Base-by-base conservation (phyloP, 2,888 invertebrate species). In the Chironomus riparius region DNA sequence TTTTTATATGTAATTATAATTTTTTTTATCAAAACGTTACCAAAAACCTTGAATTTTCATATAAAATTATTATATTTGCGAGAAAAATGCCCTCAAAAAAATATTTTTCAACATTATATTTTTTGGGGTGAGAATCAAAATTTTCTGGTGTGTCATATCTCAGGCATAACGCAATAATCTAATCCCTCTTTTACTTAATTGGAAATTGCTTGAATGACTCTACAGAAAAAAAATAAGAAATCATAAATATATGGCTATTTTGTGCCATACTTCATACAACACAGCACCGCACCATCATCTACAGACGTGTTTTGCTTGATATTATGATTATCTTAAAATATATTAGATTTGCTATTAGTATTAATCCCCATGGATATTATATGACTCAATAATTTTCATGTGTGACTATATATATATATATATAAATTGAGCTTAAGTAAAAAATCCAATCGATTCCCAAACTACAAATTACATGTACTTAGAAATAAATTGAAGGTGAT, bases 321-420 rank as follows among this genome's bases (percentile, higher is more conserved):
- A 68, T 68, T 38, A 68, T 68, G 68, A 68, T 68, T 68, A 68
- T 68, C 68, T 68, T 68, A 68, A 68, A 68, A 68, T 47, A 68
- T 68, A 68, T 68, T 68, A 68, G 68, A 68, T 68, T 65, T 65
- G 65, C 65, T 24, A 65, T 65, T 47, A 68, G 47, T 38, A 68
- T 68, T 68, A 68, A 68, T 68, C 68, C 68, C 68, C 38, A n/a
- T 12, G 38, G 24, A 65, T 24, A 65, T 65, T 56, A 56, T 56
- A 56, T 56, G 56, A 56, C 18, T 56, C 56, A 56, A 56, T 56
- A 56, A 18, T 18, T 56, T 56, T 56, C 18, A 56, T 56, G 7
- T 56, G 15, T 56, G 18, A 56, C 56, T 65, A 65, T 22, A 65
- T 24, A 56, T 56, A 18, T 15, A 15, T 65, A 65, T 22, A 65